phyloP scores from a whole-genome alignment of 2,797 vertebrate genomes.

The Epinephelus coioides region DNA sequence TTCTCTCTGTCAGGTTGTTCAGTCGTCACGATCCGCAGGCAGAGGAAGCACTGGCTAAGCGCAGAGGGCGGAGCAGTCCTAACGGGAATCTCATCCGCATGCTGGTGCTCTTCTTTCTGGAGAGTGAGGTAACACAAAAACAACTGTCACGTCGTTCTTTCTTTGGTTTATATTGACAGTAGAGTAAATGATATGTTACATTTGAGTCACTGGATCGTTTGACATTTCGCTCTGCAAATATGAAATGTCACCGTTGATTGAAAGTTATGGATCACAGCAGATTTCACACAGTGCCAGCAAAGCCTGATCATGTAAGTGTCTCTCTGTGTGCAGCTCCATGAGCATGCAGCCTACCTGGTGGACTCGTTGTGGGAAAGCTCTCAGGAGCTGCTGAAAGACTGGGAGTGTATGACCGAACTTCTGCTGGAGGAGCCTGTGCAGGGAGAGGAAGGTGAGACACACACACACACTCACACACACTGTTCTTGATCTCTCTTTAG shows the following conservation, averaged over 20 bases:
- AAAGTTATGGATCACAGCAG: background rate
- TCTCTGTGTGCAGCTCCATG: conserved; percentile 90
- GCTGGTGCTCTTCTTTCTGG: conserved; percentile 98
- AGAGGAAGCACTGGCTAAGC: conserved; percentile 96
- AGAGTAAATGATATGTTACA: too few species aligned
- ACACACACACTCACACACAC: conserved; percentile 6
- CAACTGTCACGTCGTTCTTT: too few species aligned
- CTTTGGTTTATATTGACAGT: too few species aligned
- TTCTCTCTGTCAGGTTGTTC: conserved; percentile 86
- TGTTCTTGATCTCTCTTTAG: conserved; percentile 8
- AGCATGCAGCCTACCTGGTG: conserved; percentile 98
- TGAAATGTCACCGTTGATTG: background rate
- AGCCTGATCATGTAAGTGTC: background rate
- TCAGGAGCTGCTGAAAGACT: conserved; percentile 98
- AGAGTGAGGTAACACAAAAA: conserved; percentile 92
- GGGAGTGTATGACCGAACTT: conserved; percentile 99
- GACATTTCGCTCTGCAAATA: too few species aligned
- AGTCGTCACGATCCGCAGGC: conserved; percentile 97
- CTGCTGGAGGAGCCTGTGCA: conserved; percentile 97
- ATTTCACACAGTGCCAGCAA: background rate
- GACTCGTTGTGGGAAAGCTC: conserved; percentile 99
- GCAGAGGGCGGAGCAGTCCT: conserved; percentile 95
- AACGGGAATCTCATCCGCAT: conserved; percentile 98
- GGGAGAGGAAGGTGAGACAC: conserved; percentile 94
- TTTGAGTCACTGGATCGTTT: too few species aligned